Conservation (phyloP, 2,797 vertebrate genomes). For the Myotis myotis region DNA sequence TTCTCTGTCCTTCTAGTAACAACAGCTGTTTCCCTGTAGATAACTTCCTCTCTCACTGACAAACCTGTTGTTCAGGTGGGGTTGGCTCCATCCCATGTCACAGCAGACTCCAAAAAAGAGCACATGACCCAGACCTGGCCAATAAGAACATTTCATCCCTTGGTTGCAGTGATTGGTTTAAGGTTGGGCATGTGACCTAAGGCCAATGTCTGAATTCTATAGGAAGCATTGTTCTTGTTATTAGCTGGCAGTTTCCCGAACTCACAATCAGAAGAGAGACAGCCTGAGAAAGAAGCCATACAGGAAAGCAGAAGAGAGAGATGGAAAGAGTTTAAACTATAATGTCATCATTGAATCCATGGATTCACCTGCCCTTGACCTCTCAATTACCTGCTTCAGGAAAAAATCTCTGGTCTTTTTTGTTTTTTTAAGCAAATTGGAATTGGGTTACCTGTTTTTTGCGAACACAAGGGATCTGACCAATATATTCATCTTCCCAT, state of each 20-base stretch:
- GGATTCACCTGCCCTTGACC: background rate
- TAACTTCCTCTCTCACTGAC: background rate
- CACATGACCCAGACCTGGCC: no score
- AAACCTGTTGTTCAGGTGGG: background rate
- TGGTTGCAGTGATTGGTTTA: background rate
- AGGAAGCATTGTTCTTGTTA: background rate
- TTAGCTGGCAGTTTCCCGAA: background rate
- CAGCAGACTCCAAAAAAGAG: background rate
- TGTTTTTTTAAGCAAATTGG: background rate
- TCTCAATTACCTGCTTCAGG: background rate
- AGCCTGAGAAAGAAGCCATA: background rate
- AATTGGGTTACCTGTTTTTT: background rate
- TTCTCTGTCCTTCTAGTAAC: background rate
- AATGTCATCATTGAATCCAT: background rate
- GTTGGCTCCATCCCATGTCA: background rate
- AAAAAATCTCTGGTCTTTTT: background rate
- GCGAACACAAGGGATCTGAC: background rate
- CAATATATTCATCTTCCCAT: background rate
- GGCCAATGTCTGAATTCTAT: background rate
- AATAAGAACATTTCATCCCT: background rate
- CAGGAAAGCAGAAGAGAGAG: background rate
- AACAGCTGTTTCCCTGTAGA: background rate
- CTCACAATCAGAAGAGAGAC: slow-evolving; percentile 7
- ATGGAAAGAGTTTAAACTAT: background rate
- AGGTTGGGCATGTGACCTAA: background rate